These are phyloP conservation scores for Myiozetetes cayanensis DNA, from an alignment of 2,113 vertebrate genomes.

Conservation along the genomic window DNA sequence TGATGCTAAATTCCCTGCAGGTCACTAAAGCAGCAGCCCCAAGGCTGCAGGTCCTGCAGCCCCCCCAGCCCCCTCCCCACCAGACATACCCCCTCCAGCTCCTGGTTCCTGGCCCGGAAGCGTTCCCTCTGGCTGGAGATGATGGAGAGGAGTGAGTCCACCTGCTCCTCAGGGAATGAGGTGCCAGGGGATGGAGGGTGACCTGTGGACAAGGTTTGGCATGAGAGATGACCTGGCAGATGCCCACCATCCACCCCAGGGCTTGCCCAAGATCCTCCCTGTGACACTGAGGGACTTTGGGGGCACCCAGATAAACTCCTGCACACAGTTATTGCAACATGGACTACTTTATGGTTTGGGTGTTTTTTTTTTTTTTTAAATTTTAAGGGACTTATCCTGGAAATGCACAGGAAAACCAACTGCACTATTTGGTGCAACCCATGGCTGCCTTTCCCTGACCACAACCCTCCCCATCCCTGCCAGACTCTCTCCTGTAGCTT, in stretches of 20 bases:
- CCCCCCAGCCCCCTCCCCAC: neutral
- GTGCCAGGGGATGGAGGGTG: neutral
- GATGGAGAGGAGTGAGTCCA: constrained; percentile 95
- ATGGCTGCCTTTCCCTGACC: neutral
- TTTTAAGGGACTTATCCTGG: neutral
- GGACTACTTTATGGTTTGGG: neutral
- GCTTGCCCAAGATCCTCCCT: neutral
- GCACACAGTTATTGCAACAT: neutral
- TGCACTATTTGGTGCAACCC: neutral
- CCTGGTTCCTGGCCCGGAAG: constrained; percentile 92
- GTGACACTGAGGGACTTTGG: accelerated
- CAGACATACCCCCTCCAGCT: constrained; percentile 87
- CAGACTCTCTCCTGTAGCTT: neutral
- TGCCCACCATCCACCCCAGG: neutral
- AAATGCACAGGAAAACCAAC: neutral
- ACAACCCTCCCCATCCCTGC: neutral
- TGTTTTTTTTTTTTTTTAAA: too few species aligned
- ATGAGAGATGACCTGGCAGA: neutral
- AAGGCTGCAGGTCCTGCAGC: neutral
- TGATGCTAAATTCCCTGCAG: neutral
- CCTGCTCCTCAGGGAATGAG: constrained; percentile 84
- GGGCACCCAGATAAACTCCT: neutral
- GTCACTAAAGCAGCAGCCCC: neutral
- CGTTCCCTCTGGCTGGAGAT: constrained; percentile 97
- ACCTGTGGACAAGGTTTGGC: constrained; percentile 18